Conservation (phyloP, 2,888 invertebrate species). For the Carterocephalus palaemon region DNA sequence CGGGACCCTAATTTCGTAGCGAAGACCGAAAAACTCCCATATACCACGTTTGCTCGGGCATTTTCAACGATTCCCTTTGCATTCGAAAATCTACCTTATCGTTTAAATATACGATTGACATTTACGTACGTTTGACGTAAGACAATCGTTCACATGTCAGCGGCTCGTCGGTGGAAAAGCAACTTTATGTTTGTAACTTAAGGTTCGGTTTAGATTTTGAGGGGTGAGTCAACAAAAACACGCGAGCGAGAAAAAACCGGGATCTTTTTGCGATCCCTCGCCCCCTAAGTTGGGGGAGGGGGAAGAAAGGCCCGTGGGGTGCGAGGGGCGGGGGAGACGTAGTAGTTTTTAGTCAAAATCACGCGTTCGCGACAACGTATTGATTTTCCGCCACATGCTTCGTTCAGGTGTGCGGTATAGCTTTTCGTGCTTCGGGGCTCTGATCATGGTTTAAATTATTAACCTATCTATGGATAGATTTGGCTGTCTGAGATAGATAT, state of each 20-base stretch:
- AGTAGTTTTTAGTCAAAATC: slow-evolving; percentile 77
- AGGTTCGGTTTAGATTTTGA: slow-evolving; percentile 30
- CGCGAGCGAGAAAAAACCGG: slow-evolving; percentile 66
- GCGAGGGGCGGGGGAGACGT: slow-evolving; percentile 46
- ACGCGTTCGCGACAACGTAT: slow-evolving; percentile 76
- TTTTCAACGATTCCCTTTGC: slow-evolving; percentile 39
- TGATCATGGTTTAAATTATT: slow-evolving; percentile 12
- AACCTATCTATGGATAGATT: too few species aligned
- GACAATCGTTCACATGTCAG: slow-evolving; percentile 68
- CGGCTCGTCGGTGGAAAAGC: background rate
- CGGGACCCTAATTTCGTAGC: slow-evolving; percentile 60
- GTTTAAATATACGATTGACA: slow-evolving; percentile 28
- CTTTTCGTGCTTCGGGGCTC: slow-evolving; percentile 21
- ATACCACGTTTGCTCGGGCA: slow-evolving; percentile 61
- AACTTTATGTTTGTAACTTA: background rate
- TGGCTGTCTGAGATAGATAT: too few species aligned
- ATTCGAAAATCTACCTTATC: slow-evolving; percentile 36
- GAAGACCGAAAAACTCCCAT: slow-evolving; percentile 58
- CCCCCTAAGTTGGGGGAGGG: slow-evolving; percentile 62
- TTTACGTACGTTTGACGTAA: slow-evolving; percentile 33
- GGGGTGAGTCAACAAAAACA: slow-evolving; percentile 65
- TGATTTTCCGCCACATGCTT: slow-evolving; percentile 73
- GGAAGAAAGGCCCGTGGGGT: slow-evolving; percentile 60
- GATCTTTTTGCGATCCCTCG: slow-evolving; percentile 74
- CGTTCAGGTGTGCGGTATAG: slow-evolving; percentile 59